A percentile compares a stretch with the other conserved stretches of the same genome.
These are phyloP conservation scores for Harpagoxenus sublaevis DNA, from an alignment of 2,888 invertebrate species.

Conservation along the genomic window DNA sequence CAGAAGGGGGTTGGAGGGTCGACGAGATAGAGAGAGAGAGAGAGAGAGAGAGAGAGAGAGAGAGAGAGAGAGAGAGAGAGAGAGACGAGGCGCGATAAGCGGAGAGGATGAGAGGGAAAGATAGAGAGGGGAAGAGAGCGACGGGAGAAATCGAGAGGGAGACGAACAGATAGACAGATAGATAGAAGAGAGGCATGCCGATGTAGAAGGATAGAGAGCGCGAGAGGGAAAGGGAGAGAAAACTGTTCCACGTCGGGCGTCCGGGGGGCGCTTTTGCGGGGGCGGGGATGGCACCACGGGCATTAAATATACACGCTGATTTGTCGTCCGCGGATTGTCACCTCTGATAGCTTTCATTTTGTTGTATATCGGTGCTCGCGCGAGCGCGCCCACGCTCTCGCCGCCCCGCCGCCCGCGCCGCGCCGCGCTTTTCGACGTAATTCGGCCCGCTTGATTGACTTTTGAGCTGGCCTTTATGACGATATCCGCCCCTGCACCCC, in stretches of 20 bases:
- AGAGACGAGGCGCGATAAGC: neutral
- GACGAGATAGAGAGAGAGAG: constrained; percentile 35
- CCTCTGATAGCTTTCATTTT: constrained; percentile 85
- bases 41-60: constrained; percentile 17
- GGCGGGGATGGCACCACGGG: constrained; percentile 75
- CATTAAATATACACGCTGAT: constrained; percentile 86
- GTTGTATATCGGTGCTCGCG: constrained; percentile 77
- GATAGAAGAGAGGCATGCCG: constrained; percentile 35
- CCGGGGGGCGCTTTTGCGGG: constrained; percentile 67
- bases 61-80: constrained; percentile 29
- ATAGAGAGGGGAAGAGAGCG: constrained; percentile 11
- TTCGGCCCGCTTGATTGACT: constrained; percentile 78
- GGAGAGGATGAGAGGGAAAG: constrained; percentile 29
- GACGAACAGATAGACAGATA: constrained; percentile 27
- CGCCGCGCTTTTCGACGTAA: constrained; percentile 76
- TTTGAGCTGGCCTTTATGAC: constrained; percentile 78
- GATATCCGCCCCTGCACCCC: constrained; percentile 72
- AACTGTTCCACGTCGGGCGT: constrained; percentile 66
- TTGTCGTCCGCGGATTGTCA: constrained; percentile 85
- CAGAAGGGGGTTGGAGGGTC: constrained; percentile 46
- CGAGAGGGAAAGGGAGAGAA: constrained; percentile 50
- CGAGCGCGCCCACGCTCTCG: constrained; percentile 51
- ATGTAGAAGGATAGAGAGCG: constrained; percentile 14
- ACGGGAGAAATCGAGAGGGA: constrained; percentile 52
- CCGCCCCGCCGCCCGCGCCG: constrained; percentile 50